Base-by-base conservation (phyloP, 1,140 invertebrate species). In the Bombus sibiricus region DNA sequence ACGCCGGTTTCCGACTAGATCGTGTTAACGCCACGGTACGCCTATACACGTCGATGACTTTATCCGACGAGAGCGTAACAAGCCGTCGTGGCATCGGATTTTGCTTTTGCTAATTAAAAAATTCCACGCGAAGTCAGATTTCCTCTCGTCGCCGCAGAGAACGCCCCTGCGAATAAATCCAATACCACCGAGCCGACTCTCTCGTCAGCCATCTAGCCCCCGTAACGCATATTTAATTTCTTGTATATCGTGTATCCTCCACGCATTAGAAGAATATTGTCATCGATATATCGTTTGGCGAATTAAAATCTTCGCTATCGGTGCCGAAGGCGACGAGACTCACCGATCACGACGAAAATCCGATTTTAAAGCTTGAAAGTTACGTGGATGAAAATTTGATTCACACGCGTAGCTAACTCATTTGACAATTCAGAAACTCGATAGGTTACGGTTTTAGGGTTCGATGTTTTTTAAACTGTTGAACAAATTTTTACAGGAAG, bases 91-190 rank as follows among this genome's bases (percentile, higher is more conserved):
- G 85, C 85, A 89, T 91, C 88, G 89, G 74, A 68, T 87, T 90
- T 91, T 86, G 74, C 87, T 85, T 90, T 86, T 90, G 86, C 89
- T 93, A 93, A 93, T 93, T 93, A 93, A 93, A 93, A 93, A 93
- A 93, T 93, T 93, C 93, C 93, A 92, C 86, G 86, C 74, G 43
- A 90, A 91, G 89, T 93, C 89, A 89, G 91, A 93, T 93, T 92
- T 90, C 83, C 88, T 79, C 77, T 86, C 83, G 81, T 79, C 84
- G 79, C 72, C 68, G 81, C 75, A 15, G 66, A 79, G 73, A 79
- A 78, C 77, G 86, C 81, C 77, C 83, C 85, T 82, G 85, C 84
- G 90, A 92, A 77, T 89, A 83, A 91, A 92, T 92, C 91, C 92
- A 86, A 92, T 92, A 92, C 86, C 83, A 75, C 72, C 74, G 47